phyloP scores from a whole-genome alignment of 2,797 vertebrate genomes.

The Euphonia xanthogaster region DNA sequence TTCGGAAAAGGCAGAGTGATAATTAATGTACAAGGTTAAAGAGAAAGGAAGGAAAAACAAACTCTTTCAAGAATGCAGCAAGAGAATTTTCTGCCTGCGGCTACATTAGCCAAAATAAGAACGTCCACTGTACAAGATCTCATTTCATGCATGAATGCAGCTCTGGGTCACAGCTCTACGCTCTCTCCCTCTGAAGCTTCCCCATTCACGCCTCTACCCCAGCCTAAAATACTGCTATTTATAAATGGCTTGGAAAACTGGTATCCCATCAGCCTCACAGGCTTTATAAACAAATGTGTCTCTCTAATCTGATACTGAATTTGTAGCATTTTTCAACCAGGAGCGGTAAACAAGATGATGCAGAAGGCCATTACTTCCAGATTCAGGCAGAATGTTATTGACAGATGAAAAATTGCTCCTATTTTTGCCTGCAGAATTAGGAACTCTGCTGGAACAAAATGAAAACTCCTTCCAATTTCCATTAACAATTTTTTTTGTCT shows the following conservation, averaged over 20 bases:
- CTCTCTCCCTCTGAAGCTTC: not conserved
- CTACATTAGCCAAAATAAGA: constrained; percentile 47
- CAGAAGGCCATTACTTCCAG: constrained; percentile 6
- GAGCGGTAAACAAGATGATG: constrained; percentile 18
- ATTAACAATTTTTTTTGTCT: not conserved
- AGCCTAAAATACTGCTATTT: constrained; percentile 5
- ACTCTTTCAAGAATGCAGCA: constrained; percentile 18
- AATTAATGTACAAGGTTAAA: constrained; percentile 48
- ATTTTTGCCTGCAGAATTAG: constrained; percentile 39
- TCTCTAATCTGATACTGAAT: constrained; percentile 15
- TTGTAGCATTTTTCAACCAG: constrained; percentile 14
- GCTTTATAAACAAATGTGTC: constrained; percentile 45
- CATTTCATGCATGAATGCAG: constrained; percentile 49
- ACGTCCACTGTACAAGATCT: constrained; percentile 28
- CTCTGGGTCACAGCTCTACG: not conserved
- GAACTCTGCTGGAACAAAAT: constrained; percentile 16
- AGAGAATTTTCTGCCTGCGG: constrained; percentile 39
- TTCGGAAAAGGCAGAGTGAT: not conserved
- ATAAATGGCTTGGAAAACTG: not conserved
- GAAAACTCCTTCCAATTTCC: not conserved
- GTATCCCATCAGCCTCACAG: constrained; percentile 7
- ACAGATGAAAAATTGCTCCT: constrained; percentile 36
- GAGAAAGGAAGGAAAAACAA: not conserved
- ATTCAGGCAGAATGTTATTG: constrained; percentile 10
- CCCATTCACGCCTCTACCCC: not conserved